Conservation (phyloP, 2,113 vertebrate genomes). For the Panthera uncia region DNA sequence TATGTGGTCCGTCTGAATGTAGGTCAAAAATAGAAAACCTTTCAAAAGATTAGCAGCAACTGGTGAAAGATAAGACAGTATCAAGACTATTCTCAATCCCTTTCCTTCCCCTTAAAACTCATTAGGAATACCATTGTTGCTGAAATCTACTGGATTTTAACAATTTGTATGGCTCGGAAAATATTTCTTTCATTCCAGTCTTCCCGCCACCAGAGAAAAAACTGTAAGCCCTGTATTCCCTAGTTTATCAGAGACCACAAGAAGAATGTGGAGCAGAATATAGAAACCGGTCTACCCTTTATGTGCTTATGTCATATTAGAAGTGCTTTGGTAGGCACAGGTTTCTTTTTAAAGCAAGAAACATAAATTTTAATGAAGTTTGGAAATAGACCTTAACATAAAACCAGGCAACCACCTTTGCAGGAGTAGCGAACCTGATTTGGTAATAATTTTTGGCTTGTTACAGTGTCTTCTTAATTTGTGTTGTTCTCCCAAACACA, state of each 20-base stretch:
- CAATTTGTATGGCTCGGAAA: neutral
- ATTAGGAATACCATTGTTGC: slow-evolving; percentile 29
- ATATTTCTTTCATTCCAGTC: slow-evolving; percentile 14
- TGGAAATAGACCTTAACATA: neutral
- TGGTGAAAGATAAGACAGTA: slow-evolving; percentile 59
- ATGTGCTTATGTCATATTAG: neutral
- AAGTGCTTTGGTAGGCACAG: neutral
- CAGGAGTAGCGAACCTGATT: neutral
- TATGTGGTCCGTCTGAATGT: slow-evolving; percentile 52
- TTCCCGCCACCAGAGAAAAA: neutral
- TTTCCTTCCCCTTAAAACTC: slow-evolving; percentile 49
- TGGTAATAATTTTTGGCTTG: neutral
- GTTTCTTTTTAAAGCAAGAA: slow-evolving; percentile 12
- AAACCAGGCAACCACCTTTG: neutral
- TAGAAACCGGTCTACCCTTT: neutral
- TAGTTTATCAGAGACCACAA: neutral
- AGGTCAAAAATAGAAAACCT: slow-evolving; percentile 74
- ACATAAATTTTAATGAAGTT: neutral
- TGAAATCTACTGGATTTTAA: slow-evolving; percentile 42
- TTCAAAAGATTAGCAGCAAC: slow-evolving; percentile 72
- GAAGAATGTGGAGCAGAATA: neutral
- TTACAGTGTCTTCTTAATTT: neutral
- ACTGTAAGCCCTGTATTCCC: neutral
- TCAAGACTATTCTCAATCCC: slow-evolving; percentile 60
- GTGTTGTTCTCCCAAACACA: neutral